Conservation (phyloP, 2,888 invertebrate genomes). For the Hipparchia sbordonii region DNA sequence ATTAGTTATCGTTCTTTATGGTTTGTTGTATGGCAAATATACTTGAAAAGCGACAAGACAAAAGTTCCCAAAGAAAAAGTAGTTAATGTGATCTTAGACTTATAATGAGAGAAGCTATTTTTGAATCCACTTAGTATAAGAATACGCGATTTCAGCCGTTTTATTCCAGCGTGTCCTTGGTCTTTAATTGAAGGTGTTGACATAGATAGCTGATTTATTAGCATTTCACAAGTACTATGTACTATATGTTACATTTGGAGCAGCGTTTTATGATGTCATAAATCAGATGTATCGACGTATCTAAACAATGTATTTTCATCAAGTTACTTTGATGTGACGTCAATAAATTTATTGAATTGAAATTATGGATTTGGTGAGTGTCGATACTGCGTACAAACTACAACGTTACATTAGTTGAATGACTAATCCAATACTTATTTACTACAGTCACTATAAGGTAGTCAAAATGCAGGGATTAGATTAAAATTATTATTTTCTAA, state of each 20-base stretch:
- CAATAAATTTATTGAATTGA: conserved; percentile 15
- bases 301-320: conserved; percentile 32
- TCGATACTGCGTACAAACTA: neutral
- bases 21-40: neutral
- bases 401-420: neutral
- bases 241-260: conserved; percentile 18
- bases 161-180: conserved; percentile 65
- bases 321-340: conserved; percentile 26
- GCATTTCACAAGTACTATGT: conserved; percentile 54
- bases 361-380: conserved; percentile 7
- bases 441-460: too few species aligned
- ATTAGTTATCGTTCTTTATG: neutral
- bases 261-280: conserved; percentile 29
- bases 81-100: conserved; percentile 30
- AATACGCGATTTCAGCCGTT: conserved; percentile 64
- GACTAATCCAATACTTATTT: neutral
- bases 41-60: neutral
- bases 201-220: conserved; percentile 71
- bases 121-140: conserved; percentile 68
- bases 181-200: conserved; percentile 79
- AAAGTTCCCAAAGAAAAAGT: neutral
- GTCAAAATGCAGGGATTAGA: too few species aligned
- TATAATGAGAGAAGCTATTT: conserved; percentile 78
- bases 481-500: too few species aligned
- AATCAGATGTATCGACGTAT: conserved; percentile 31